phyloP scores from a whole-genome alignment of 1,140 invertebrate genomes.

The Octopus sinensis region DNA sequence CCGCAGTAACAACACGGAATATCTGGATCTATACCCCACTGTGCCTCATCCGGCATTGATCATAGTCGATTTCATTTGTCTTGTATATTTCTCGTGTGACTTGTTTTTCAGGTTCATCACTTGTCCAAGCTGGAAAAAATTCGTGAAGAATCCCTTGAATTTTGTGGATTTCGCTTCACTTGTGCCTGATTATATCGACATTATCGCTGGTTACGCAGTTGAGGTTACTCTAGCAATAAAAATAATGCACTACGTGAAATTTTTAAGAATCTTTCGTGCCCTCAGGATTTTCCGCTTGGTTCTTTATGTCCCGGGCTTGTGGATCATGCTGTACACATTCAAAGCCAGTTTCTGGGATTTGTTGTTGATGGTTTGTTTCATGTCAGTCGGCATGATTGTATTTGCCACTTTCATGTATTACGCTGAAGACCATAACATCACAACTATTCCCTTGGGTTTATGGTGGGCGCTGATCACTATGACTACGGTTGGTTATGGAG shows the following conservation, averaged over 20 bases:
- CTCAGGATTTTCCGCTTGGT: constrained; percentile 48
- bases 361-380: constrained; percentile 93
- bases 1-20: no score
- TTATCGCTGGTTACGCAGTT: constrained; percentile 35
- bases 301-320: constrained; percentile 88
- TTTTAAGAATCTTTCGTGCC: constrained; percentile 38
- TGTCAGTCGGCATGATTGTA: constrained; percentile 97
- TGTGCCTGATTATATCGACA: constrained; percentile 45
- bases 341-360: constrained; percentile 97
- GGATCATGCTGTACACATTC: constrained; percentile 95
- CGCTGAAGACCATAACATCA: constrained; percentile 37
- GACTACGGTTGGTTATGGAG: constrained; percentile 97
- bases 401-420: constrained; percentile 84
- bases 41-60: no score
- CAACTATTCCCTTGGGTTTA: constrained; percentile 52
- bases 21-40: no score
- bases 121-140: no score
- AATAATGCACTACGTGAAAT: constrained; percentile 57
- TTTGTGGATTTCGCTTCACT: constrained; percentile 44
- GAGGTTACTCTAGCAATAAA: constrained; percentile 29
- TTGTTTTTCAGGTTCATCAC: no score
- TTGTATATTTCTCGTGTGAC: no score
- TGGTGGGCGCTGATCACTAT: constrained; percentile 62
- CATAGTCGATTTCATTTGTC: no score
- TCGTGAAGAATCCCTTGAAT: no score